Percentiles rank a stretch among this genome's conserved stretches.
Evolutionary conservation across 2,113 vertebrate genomes (phyloP).

Genomic region (Thomomys bottae): DNA sequence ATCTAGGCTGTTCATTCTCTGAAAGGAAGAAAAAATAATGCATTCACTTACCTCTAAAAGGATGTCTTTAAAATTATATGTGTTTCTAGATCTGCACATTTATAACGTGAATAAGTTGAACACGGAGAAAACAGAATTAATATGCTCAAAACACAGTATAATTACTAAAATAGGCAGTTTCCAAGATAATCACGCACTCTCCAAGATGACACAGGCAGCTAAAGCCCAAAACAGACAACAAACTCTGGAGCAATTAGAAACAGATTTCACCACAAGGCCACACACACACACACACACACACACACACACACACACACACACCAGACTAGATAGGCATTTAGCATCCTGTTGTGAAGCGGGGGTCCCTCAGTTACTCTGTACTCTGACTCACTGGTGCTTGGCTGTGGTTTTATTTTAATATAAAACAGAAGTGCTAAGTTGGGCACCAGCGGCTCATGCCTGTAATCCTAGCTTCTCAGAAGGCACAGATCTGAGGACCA

Average conservation of each 20-base stretch:
- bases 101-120: constrained; percentile 50
- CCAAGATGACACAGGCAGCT: not conserved
- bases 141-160: constrained; percentile 49
- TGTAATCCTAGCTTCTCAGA: too few relatives aligned
- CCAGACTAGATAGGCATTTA: not conserved
- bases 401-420: not conserved
- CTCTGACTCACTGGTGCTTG: too few relatives aligned
- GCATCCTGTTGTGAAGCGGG: not conserved
- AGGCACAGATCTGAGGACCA: too few relatives aligned
- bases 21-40: not conserved
- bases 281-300: fast-evolving
- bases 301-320: fast-evolving
- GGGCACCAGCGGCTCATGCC: too few relatives aligned
- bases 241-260: fast-evolving
- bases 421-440: not conserved
- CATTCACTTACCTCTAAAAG: not conserved
- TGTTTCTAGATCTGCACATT: constrained; percentile 42
- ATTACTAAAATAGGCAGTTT: constrained; percentile 54
- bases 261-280: fast-evolving
- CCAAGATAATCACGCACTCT: constrained; percentile 14
- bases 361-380: not conserved
- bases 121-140: constrained; percentile 61
- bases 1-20: not conserved
- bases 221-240: not conserved
- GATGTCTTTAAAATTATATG: constrained; percentile 27